These are phyloP conservation scores for Condylura cristata DNA, from an alignment of 2,113 vertebrate species.

Conservation along the genomic window DNA sequence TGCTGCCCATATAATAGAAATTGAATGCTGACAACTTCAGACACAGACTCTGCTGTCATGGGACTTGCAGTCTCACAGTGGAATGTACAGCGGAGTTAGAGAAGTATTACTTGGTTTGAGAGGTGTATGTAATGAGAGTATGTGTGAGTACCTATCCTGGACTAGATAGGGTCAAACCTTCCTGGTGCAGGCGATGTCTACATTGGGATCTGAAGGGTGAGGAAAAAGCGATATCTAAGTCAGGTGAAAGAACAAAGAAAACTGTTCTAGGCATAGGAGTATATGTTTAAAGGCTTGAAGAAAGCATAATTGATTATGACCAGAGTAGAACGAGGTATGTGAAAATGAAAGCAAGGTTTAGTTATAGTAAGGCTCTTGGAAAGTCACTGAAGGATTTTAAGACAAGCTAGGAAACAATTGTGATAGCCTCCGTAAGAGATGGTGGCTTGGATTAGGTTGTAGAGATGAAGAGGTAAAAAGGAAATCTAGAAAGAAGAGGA, in stretches of 20 bases:
- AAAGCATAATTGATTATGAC: background rate
- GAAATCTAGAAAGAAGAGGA: background rate
- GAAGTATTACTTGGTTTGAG: too few relatives aligned
- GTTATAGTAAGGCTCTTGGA: background rate
- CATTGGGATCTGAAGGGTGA: background rate
- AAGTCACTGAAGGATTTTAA: slow-evolving; percentile 15
- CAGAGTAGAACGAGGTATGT: background rate
- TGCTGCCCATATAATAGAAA: background rate
- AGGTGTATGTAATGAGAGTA: background rate
- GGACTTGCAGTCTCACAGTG: background rate
- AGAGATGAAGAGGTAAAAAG: background rate
- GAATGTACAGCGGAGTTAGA: background rate
- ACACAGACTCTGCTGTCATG: background rate
- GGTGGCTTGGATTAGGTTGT: background rate
- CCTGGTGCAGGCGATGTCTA: background rate
- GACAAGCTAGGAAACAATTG: slow-evolving; percentile 1
- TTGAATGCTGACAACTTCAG: background rate
- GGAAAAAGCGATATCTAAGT: background rate
- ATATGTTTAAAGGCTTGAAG: background rate
- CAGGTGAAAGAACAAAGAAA: background rate
- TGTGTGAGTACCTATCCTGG: background rate
- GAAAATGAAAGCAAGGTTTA: background rate
- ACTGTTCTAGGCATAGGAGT: background rate
- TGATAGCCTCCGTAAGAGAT: background rate
- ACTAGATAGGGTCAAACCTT: background rate